Base-by-base conservation (phyloP, 1,140 invertebrate species). In the Neodiprion lecontei region DNA sequence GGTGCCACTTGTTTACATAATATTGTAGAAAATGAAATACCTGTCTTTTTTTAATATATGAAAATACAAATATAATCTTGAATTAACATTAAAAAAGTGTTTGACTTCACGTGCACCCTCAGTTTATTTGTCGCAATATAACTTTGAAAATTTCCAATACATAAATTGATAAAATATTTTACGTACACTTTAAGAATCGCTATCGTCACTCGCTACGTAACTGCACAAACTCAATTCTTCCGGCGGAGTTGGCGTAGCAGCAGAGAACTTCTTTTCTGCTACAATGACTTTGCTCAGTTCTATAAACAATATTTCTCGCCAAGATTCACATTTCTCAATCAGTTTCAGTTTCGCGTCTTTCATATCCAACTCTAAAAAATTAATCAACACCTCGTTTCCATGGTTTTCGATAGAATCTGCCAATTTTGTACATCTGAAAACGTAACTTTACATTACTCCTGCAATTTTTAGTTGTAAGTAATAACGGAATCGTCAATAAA, bases 221-320 rank as follows among this genome's bases (percentile, higher is more conserved):
- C 67, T 69, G 67, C 67, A 23, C 11, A 69, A 12, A 14, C n/a
- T 23, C 65, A 65, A 65, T 71, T 69, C 50, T 70, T 53, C 69
- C 23, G 28, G 40, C 65, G 40, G 23, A 7, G 49, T 74, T 28
- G 21, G 68, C 72, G 72, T 76, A 21, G 70, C 48, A 4, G 53
- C 53, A 14, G 23, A 14, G 7, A 48, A 71, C 48, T 17, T 71
- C 47, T 71, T 47, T 21, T 76, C 75, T 21, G 28, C 49, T 21
- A 69, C 75, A 68, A 76, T 76, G 66, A 74, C 61, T 68, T 71
- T 76, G 72, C 75, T 72, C 23, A 72, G 71, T 72, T 72, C 69
- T 21, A 74, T 53, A 21, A 66, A 77, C 47, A 78, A 48, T 14
- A 48, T 69, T 12, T 78, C 74, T 75, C 73, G 73, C 48, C 74